A percentile compares a stretch with the other conserved stretches of the same genome.
Evolutionary conservation across 2,888 invertebrate species (phyloP).

Genomic region (Eretmocerus hayati): DNA sequence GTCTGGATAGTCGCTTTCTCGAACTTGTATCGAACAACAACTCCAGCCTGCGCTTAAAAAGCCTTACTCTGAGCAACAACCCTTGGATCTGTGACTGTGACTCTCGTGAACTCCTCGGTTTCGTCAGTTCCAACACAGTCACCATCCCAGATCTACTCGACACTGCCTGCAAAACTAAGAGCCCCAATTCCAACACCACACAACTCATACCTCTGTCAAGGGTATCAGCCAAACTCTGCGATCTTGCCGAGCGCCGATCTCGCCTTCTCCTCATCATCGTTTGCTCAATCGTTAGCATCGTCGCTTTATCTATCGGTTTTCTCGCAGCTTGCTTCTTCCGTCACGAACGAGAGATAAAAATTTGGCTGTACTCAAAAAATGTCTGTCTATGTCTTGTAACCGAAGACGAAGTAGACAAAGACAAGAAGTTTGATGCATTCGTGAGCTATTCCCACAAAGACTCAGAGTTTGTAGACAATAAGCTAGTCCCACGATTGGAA

Average conservation of each 20-base stretch:
- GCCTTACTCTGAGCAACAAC: conserved; percentile 69
- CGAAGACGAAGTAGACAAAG: conserved; percentile 62
- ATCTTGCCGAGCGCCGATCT: neutral
- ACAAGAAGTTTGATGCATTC: conserved; percentile 89
- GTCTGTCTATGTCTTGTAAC: conserved; percentile 58
- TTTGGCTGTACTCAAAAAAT: conserved; percentile 60
- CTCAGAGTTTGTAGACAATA: conserved; percentile 83
- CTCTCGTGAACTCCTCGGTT: conserved; percentile 56
- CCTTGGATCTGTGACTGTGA: conserved; percentile 89
- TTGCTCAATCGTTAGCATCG: neutral
- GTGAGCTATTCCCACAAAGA: conserved; percentile 91
- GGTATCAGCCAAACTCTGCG: neutral
- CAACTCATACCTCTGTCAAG: no score
- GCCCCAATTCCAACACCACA: neutral
- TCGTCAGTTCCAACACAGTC: conserved; percentile 41
- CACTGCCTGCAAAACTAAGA: neutral
- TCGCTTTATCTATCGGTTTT: conserved; percentile 39
- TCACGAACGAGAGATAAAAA: conserved; percentile 57
- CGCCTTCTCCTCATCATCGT: conserved; percentile 4
- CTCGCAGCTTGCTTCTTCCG: conserved; percentile 49
- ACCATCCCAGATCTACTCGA: no score
- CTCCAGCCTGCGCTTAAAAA: conserved; percentile 65
- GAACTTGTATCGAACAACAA: conserved; percentile 46
- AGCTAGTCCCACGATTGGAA: conserved; percentile 81
- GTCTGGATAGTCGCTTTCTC: conserved; percentile 45